Evolutionary conservation across 2,113 vertebrate genomes (phyloP).

Genomic region (Delphinus delphis): DNA sequence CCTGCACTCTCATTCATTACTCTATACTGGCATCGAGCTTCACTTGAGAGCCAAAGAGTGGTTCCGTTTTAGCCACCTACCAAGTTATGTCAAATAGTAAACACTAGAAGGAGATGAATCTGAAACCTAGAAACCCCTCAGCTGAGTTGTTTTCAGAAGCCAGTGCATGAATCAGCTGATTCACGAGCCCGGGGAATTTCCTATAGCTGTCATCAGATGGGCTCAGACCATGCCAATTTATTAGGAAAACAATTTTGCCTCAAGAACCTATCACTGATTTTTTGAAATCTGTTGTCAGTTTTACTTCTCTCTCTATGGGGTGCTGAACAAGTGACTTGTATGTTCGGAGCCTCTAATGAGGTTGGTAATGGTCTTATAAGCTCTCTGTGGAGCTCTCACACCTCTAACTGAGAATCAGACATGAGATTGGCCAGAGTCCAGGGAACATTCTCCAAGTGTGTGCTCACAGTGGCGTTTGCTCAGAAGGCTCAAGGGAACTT

Average conservation of each 20-base stretch:
- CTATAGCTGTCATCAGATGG: background rate
- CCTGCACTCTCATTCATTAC: background rate
- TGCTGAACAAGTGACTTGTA: background rate
- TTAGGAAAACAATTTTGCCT: slow-evolving; percentile 53
- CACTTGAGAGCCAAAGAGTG: background rate
- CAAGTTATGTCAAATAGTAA: slow-evolving; percentile 43
- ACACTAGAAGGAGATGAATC: background rate
- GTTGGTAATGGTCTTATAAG: slow-evolving; percentile 14
- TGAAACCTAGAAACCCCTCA: slow-evolving; percentile 14
- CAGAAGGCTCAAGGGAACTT: slow-evolving; percentile 6
- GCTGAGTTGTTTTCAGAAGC: background rate
- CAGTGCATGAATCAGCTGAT: background rate
- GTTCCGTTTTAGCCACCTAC: slow-evolving; percentile 33
- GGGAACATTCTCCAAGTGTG: rapidly evolving
- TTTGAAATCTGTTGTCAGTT: slow-evolving; percentile 57
- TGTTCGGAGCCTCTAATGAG: background rate
- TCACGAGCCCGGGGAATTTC: background rate
- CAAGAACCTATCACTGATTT: background rate
- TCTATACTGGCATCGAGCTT: background rate
- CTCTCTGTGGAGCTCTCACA: slow-evolving; percentile 11
- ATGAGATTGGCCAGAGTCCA: background rate
- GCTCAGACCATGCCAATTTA: background rate
- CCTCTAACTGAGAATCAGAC: background rate
- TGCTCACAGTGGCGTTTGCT: background rate
- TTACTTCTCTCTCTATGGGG: background rate